phyloP scores from a whole-genome alignment of 2,888 invertebrate genomes.

The Lasius platythorax region DNA sequence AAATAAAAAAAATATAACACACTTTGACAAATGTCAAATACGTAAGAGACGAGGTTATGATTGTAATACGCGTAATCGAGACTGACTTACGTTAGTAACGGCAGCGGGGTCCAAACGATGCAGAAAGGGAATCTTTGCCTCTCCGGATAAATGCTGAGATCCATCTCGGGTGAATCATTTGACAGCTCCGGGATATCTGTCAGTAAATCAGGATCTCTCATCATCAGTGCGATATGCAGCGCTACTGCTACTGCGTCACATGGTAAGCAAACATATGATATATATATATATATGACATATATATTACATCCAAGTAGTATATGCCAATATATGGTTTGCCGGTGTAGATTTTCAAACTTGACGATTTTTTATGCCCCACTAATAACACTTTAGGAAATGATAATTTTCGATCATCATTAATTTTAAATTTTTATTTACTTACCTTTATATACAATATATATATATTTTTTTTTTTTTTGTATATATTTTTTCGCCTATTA shows the following conservation, averaged over 20 bases:
- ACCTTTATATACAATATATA: too few species aligned
- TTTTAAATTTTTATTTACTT: neutral
- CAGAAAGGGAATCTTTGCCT: conserved; percentile 92
- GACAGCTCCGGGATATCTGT: conserved; percentile 29
- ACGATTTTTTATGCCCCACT: neutral
- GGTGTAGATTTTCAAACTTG: neutral
- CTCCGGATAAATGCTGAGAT: conserved; percentile 76
- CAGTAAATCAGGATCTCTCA: conserved; percentile 56
- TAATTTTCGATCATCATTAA: neutral
- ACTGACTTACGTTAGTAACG: conserved; percentile 92
- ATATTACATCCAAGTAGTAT: neutral
- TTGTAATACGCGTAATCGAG: neutral
- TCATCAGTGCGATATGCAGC: conserved; percentile 3
- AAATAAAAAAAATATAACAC: neutral
- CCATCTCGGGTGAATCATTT: conserved; percentile 68
- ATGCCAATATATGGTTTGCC: neutral
- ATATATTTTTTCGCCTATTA: too few species aligned
- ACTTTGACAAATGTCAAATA: conserved; percentile 1
- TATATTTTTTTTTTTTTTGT: too few species aligned
- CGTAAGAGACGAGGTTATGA: conserved; percentile 48
- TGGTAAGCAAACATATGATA: neutral
- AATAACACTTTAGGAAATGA: neutral
- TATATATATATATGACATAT: neutral
- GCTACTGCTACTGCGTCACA: neutral
- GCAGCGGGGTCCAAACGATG: conserved; percentile 99